Evolutionary conservation across 1,140 invertebrate species (phyloP).

Genomic region (Chlorops oryzae): DNA sequence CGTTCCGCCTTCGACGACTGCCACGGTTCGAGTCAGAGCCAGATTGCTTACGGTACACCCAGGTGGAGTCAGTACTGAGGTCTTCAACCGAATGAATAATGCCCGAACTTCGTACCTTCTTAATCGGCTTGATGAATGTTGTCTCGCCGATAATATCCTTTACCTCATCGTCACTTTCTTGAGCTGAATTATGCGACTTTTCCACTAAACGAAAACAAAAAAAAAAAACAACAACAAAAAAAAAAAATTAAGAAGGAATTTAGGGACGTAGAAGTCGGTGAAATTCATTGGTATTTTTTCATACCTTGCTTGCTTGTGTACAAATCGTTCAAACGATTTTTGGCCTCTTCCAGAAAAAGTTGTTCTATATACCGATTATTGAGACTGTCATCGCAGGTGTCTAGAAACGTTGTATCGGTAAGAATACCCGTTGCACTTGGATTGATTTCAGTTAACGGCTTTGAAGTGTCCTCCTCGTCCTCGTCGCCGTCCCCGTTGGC

Average conservation of each 20-base stretch:
- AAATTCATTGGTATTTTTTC: too few species aligned
- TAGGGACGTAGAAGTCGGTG: too few species aligned
- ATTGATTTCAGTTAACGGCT: constrained; percentile 30
- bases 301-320: constrained; percentile 28
- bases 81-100: constrained; percentile 67
- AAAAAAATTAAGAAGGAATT: neutral
- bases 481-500: constrained; percentile 20
- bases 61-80: constrained; percentile 66
- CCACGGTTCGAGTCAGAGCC: constrained; percentile 45
- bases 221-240: neutral
- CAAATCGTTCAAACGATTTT: constrained; percentile 41
- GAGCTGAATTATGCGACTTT: constrained; percentile 34
- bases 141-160: constrained; percentile 56
- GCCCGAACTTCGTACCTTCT: constrained; percentile 60
- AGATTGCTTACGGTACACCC: constrained; percentile 59
- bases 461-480: constrained; percentile 21
- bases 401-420: constrained; percentile 43
- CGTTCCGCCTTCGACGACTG: constrained; percentile 38
- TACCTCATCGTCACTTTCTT: constrained; percentile 53
- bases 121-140: constrained; percentile 52
- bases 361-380: constrained; percentile 45
- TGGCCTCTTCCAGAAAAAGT: constrained; percentile 42
- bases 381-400: constrained; percentile 32
- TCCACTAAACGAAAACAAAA: constrained; percentile 18
- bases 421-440: constrained; percentile 39